phyloP scores from a whole-genome alignment of 1,140 invertebrate species.

The Bombus consobrinus region DNA sequence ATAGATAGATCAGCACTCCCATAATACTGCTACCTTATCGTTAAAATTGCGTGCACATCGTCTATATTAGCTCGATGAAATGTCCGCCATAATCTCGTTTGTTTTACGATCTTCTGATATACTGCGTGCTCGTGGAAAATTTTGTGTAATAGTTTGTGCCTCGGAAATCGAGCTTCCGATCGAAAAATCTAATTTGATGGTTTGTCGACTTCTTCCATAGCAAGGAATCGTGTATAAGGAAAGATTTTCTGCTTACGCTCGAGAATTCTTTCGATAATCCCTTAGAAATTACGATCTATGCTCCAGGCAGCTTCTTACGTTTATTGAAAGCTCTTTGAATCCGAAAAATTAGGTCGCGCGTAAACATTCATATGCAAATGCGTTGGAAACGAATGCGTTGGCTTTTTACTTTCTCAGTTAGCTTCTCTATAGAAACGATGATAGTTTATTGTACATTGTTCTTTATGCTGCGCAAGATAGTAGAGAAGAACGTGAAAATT shows the following conservation, averaged over 20 bases:
- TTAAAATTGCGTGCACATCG: neutral
- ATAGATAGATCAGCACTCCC: neutral
- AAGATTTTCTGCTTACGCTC: no score
- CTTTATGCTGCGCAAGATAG: no score
- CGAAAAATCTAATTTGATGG: neutral
- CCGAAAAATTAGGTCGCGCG: neutral
- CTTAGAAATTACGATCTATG: no score
- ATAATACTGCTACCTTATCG: neutral
- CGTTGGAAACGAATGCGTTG: no score
- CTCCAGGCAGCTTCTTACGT: neutral
- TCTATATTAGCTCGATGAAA: no score
- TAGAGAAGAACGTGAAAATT: no score
- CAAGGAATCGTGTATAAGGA: neutral
- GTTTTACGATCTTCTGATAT: conserved; percentile 15
- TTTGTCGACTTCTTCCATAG: neutral
- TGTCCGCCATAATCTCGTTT: neutral
- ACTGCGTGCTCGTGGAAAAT: neutral
- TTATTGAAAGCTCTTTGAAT: neutral
- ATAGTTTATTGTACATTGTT: no score
- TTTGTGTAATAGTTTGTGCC: neutral
- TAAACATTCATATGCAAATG: no score
- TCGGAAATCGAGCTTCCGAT: no score
- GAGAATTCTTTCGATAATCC: neutral
- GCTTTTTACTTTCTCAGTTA: no score
- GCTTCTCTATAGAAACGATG: no score